A percentile compares a stretch with the other conserved stretches of the same genome.
Evolutionary conservation across 2,113 vertebrate genomes (phyloP).

Genomic region (Cebidichthys violaceus): DNA sequence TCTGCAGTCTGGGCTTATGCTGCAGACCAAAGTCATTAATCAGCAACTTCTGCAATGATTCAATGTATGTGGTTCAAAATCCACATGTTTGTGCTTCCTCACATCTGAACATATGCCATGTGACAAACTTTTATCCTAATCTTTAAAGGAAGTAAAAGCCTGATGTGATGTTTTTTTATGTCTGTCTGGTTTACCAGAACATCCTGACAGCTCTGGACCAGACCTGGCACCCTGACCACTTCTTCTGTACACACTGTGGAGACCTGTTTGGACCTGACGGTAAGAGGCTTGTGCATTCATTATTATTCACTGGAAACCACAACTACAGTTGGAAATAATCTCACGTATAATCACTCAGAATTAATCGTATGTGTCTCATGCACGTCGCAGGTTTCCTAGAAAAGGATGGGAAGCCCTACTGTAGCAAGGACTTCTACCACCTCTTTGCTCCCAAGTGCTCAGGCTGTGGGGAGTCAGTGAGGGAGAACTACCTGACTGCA

Average conservation of each 20-base stretch:
- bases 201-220: slow-evolving; percentile 91
- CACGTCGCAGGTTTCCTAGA: slow-evolving; percentile 87
- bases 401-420: slow-evolving; percentile 89
- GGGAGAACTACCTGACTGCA: slow-evolving; percentile 89
- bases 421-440: slow-evolving; percentile 88
- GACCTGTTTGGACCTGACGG: slow-evolving; percentile 87
- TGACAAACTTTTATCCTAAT: slow-evolving; percentile 33
- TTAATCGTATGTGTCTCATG: background rate
- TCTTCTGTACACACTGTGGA: slow-evolving; percentile 93
- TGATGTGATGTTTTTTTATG: slow-evolving; percentile 28
- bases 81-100: slow-evolving; percentile 26
- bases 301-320: slow-evolving; percentile 1
- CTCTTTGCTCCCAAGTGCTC: slow-evolving; percentile 92
- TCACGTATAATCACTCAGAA: background rate
- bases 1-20: slow-evolving; percentile 30
- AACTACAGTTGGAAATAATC: background rate
- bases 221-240: slow-evolving; percentile 96
- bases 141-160: slow-evolving; percentile 14
- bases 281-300: slow-evolving; percentile 54
- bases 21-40: slow-evolving; percentile 59
- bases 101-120: slow-evolving; percentile 39
- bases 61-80: slow-evolving; percentile 19
- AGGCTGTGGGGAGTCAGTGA: slow-evolving; percentile 88
- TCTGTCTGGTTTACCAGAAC: slow-evolving; percentile 81
- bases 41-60: slow-evolving; percentile 21